Conservation (phyloP, 2,113 vertebrate genomes). For the Python bivittatus region DNA sequence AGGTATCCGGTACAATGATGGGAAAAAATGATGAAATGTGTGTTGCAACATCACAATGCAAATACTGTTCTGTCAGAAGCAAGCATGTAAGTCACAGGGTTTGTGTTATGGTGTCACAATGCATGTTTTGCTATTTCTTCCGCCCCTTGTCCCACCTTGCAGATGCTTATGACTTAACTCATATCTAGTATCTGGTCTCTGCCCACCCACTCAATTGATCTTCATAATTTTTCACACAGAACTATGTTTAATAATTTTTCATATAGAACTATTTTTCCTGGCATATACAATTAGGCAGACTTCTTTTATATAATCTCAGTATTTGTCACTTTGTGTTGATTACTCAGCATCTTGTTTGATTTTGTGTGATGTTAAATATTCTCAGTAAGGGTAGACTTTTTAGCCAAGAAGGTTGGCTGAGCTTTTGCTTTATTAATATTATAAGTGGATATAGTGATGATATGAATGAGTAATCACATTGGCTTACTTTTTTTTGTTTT, state of each 20-base stretch:
- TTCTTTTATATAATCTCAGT: not conserved
- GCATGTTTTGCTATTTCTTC: too few species aligned
- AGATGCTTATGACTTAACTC: not conserved
- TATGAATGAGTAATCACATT: not conserved
- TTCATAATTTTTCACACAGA: too few species aligned
- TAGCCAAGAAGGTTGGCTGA: not conserved
- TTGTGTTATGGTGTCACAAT: too few species aligned
- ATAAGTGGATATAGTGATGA: not conserved
- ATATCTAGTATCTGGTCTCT: not conserved
- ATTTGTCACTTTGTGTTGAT: not conserved
- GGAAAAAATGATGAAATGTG: too few species aligned
- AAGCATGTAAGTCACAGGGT: too few species aligned
- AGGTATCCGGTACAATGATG: not conserved
- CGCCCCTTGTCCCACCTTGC: too few species aligned
- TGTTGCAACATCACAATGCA: too few species aligned
- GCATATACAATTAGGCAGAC: not conserved
- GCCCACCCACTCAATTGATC: not conserved
- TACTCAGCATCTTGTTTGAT: not conserved
- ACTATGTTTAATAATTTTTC: too few species aligned
- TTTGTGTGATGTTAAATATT: not conserved
- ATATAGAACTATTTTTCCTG: not conserved
- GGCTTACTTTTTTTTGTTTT: too few species aligned
- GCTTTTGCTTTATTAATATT: not conserved
- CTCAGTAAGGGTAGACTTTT: not conserved
- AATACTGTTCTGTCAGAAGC: too few species aligned